These are phyloP conservation scores for Trichonephila clavata DNA, from an alignment of 1,140 invertebrate species.

Conservation along the genomic window DNA sequence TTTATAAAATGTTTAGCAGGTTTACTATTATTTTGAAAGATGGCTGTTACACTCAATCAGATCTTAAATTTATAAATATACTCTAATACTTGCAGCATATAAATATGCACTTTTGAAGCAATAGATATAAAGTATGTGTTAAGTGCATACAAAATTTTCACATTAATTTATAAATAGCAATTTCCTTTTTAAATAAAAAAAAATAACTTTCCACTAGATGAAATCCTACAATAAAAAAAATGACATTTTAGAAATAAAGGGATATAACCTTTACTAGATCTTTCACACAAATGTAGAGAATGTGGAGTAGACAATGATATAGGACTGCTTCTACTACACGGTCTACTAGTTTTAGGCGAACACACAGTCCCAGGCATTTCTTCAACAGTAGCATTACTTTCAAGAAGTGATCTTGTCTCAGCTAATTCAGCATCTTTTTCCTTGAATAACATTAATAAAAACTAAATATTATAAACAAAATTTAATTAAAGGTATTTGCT, in stretches of 20 bases:
- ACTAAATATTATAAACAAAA: not conserved
- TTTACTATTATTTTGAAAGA: no score
- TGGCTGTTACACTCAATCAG: no score
- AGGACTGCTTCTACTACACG: constrained; percentile 68
- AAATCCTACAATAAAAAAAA: not conserved
- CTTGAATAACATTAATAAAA: not conserved
- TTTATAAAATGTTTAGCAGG: no score
- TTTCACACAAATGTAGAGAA: constrained; percentile 78
- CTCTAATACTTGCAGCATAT: no score
- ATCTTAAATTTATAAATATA: no score
- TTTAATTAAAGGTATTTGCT: no score
- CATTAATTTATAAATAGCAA: no score
- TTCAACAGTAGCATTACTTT: constrained; percentile 67
- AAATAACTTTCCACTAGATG: no score
- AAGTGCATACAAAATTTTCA: no score
- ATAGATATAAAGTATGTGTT: no score
- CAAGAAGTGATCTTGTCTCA: constrained; percentile 74
- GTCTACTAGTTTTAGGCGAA: constrained; percentile 54
- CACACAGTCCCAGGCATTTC: constrained; percentile 41
- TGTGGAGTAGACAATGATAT: constrained; percentile 78
- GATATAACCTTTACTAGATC: constrained; percentile 45
- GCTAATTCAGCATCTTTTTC: constrained; percentile 68
- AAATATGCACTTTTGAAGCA: no score
- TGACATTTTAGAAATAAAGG: not conserved
- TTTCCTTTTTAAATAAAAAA: no score